Conservation (phyloP, 1,140 invertebrate species). For the Drosophila varians region DNA sequence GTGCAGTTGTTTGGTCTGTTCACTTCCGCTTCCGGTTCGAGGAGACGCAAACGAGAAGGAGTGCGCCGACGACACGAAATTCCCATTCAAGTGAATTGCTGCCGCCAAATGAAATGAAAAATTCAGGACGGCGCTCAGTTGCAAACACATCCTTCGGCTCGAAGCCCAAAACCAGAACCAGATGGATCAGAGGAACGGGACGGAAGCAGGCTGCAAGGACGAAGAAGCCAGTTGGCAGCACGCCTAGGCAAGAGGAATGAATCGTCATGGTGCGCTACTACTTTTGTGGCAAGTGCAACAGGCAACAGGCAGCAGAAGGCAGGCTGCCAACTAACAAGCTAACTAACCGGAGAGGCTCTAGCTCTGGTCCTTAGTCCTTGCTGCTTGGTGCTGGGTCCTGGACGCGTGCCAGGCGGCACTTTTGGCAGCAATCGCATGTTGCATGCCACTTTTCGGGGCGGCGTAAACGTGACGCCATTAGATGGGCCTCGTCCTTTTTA, state of each 20-base stretch:
- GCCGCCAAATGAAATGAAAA: constrained; percentile 82
- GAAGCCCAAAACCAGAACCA: constrained; percentile 6
- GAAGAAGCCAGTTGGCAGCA: constrained; percentile 28
- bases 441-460: constrained; percentile 77
- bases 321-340: constrained; percentile 72
- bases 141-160: constrained; percentile 30
- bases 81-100: constrained; percentile 81
- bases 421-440: constrained; percentile 83
- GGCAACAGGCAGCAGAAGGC: constrained; percentile 40
- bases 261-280: constrained; percentile 44
- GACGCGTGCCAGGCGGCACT: constrained; percentile 78
- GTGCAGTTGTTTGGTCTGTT: constrained; percentile 69
- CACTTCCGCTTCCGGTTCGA: constrained; percentile 68
- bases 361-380: constrained; percentile 5
- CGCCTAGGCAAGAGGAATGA: constrained; percentile 50
- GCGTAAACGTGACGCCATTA: constrained; percentile 80
- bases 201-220: not conserved
- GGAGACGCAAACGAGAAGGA: constrained; percentile 53
- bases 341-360: constrained; percentile 63
- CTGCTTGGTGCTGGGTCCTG: constrained; percentile 35
- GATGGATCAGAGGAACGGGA: too few relatives aligned
- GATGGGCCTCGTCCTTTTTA: constrained; percentile 47
- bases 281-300: constrained; percentile 61
- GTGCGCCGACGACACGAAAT: constrained; percentile 72
- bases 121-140: constrained; percentile 73